Conservation (phyloP, 92 coral and sea anemone genomes). For the Phenganax stokvisi region DNA sequence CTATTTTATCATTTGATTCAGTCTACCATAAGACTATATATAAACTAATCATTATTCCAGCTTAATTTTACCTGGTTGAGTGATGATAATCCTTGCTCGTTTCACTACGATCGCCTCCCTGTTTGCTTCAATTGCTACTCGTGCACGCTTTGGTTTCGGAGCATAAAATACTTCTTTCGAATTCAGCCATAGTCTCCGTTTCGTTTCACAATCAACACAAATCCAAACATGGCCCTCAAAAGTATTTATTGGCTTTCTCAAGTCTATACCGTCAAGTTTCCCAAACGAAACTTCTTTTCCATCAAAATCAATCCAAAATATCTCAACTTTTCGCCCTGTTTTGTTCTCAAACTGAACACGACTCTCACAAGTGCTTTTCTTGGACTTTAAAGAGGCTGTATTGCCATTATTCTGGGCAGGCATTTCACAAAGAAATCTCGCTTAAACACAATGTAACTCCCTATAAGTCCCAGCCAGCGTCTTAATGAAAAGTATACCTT, state of each 20-base stretch:
- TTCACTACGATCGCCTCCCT: conserved; percentile 44
- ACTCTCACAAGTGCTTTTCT: conserved; percentile 60
- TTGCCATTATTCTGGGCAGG: background rate
- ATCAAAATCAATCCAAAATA: conserved; percentile 67
- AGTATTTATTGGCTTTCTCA: conserved; percentile 45
- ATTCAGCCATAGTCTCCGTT: conserved; percentile 65
- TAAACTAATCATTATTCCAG: background rate
- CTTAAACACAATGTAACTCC: background rate
- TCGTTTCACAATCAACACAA: conserved; percentile 62
- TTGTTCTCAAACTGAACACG: conserved; percentile 38
- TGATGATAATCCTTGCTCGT: conserved; percentile 57
- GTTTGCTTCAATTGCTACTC: conserved; percentile 39
- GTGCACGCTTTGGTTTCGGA: conserved; percentile 49
- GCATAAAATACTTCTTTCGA: conserved; percentile 61
- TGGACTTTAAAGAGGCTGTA: conserved; percentile 48
- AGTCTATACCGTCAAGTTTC: conserved; percentile 34
- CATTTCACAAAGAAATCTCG: background rate
- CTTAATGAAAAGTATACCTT: too few relatives aligned
- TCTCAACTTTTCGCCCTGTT: conserved; percentile 63
- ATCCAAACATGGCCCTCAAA: conserved; percentile 90
- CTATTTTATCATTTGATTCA: background rate
- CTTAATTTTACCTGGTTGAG: conserved; percentile 60
- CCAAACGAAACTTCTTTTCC: conserved; percentile 56
- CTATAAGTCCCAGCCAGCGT: too few relatives aligned
- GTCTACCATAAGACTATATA: background rate